Evolutionary conservation across 2,113 vertebrate genomes (phyloP), one percentile per base, ranked within the genome.

Genomic region (Hippocampus guttulatus): DNA sequence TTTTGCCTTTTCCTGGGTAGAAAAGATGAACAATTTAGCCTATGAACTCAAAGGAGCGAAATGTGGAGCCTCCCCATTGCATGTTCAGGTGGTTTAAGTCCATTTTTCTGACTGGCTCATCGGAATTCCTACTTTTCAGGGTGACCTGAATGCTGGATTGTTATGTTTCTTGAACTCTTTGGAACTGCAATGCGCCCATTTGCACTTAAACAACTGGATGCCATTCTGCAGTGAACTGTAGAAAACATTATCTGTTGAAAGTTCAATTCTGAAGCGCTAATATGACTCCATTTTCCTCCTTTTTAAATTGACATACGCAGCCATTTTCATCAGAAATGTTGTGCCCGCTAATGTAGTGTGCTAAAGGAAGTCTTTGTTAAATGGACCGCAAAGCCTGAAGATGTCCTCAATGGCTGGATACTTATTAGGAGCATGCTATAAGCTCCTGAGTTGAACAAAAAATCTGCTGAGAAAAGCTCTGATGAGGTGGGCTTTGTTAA

Each of bases 351-450:
- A 82, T 84, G 76, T 73, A 68, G 77, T 76, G 80, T 68, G 69
- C 54, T 73, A 62, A 79, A 75, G 40, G 21, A 41, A 57, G 60
- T 60, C 77, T 79, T 79, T 84, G 78, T 81, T 84, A 84, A 85
- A 87, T 87, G 76, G 81, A 82, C 72, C 75, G 80, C 78, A 78
- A 87, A 84, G 76, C 62, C 27, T 64, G 63, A 64, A 64, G 40
- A 68, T 71, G 73, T 70, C 69, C 47, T 76, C 67, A 52, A 54
- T 71, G 69, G 15, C 47, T 16, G 16, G 69, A 77, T 69, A 60
- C 64, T 67, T 69, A 83, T 77, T 82, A 73, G 49, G 65, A 69
- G 47, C 67, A 74, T 80, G 75, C 67, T 73, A 64, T 75, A 64
- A 73, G 63, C 61, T 69, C 33, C 47, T 43, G 33, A 83, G 74